These are phyloP conservation scores for Stenodera caucasica DNA, from an alignment of 2,888 invertebrate genomes.

Conservation along the genomic window DNA sequence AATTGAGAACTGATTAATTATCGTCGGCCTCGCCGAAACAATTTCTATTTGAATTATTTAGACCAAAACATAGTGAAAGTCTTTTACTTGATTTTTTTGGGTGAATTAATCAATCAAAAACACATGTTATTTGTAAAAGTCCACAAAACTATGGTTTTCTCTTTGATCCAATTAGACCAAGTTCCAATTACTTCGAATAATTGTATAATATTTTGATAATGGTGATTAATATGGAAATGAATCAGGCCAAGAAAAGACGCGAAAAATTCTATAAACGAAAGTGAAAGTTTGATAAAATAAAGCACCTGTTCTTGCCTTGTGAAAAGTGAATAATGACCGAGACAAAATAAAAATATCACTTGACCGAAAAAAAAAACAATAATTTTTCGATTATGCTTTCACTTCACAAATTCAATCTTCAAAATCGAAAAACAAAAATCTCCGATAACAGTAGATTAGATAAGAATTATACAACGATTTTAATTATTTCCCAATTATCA, in stretches of 20 bases:
- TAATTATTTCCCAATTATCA: neutral
- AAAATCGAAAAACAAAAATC: neutral
- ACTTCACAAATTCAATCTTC: neutral
- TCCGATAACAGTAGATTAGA: constrained; percentile 2
- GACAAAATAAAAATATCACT: neutral
- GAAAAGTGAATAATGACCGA: neutral
- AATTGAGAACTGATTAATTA: neutral
- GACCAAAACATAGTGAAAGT: constrained; percentile 1
- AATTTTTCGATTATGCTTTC: neutral
- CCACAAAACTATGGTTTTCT: too few relatives aligned
- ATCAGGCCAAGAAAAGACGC: neutral
- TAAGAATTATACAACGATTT: neutral
- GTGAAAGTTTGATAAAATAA: neutral
- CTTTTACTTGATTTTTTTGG: neutral
- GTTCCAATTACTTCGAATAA: too few relatives aligned
- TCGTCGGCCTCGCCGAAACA: neutral
- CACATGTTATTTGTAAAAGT: too few relatives aligned
- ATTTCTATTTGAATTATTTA: neutral
- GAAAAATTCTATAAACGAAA: neutral
- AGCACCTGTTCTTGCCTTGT: neutral
- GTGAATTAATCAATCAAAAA: neutral
- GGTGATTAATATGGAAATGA: too few relatives aligned
- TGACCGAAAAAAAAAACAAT: neutral
- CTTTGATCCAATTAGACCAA: too few relatives aligned
- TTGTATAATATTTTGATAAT: too few relatives aligned